phyloP scores from a whole-genome alignment of 2,797 vertebrate genomes.

The Pipistrellus pygmaeus region DNA sequence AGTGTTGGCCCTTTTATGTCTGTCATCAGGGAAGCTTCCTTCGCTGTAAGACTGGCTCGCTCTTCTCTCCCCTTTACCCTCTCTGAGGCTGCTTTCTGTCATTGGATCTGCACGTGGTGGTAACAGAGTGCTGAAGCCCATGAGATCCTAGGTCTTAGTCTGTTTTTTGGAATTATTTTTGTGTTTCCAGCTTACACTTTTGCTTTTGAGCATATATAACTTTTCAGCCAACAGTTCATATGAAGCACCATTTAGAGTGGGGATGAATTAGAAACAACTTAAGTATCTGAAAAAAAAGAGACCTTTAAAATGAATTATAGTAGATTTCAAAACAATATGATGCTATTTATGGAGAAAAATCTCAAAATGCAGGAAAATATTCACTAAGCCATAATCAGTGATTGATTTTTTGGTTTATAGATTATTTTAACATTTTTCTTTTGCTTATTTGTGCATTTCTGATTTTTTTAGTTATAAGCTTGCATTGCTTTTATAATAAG shows the following conservation, averaged over 20 bases:
- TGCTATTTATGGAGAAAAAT: slow-evolving; percentile 34
- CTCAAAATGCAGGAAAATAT: slow-evolving; percentile 38
- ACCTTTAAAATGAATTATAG: background rate
- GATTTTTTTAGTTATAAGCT: slow-evolving; percentile 2
- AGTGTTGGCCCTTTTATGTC: background rate
- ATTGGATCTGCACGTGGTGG: background rate
- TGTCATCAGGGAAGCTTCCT: background rate
- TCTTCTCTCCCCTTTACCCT: background rate
- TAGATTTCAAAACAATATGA: slow-evolving; percentile 13
- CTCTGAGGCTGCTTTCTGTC: background rate
- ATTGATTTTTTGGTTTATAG: background rate
- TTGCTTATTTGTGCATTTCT: slow-evolving; percentile 29
- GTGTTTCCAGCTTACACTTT: background rate
- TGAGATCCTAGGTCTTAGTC: background rate
- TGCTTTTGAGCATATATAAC: background rate
- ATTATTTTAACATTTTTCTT: background rate
- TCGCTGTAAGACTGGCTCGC: background rate
- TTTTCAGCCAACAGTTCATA: background rate
- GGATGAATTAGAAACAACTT: background rate
- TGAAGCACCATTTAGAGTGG: background rate
- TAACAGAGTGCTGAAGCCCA: background rate
- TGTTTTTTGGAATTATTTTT: background rate
- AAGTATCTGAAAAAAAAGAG: background rate
- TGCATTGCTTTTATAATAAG: slow-evolving; percentile 14
- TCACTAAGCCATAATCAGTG: background rate